phyloP scores from a whole-genome alignment of 2,113 vertebrate species.

The Gasterosteus nipponicus region DNA sequence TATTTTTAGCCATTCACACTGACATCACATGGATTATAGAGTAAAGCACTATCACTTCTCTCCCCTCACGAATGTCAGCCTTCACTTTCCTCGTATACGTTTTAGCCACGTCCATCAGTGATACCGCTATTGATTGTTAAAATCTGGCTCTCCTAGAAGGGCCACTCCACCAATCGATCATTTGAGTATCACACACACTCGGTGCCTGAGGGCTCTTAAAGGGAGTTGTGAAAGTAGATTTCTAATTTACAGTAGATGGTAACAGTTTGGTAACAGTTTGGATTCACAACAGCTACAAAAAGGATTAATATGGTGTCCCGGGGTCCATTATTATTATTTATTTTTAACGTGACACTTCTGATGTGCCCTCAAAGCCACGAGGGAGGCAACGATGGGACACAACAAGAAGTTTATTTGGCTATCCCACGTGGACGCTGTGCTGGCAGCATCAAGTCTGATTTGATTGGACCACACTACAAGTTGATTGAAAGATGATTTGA shows the following conservation, averaged over 20 bases:
- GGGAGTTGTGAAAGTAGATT: constrained; percentile 5
- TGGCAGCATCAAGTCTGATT: background rate
- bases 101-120: constrained; percentile 7
- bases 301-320: background rate
- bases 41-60: constrained; percentile 14
- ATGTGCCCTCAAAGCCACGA: background rate
- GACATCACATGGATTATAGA: constrained; percentile 18
- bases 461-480: background rate
- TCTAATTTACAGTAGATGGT: background rate
- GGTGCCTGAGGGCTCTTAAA: background rate
- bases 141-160: constrained; percentile 7
- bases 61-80: constrained; percentile 29
- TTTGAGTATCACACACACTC: constrained; percentile 7
- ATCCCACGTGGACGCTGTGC: background rate
- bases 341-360: background rate
- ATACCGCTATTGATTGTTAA: constrained; percentile 21
- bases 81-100: background rate
- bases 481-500: no score
- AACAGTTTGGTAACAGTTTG: background rate
- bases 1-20: constrained; percentile 32
- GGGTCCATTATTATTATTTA: background rate
- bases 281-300: constrained; percentile 12
- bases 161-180: background rate
- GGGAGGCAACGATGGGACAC: background rate
- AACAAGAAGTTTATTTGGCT: background rate